These are phyloP conservation scores for Drosophila prolongata DNA, from an alignment of 2,888 invertebrate species.

Conservation along the genomic window DNA sequence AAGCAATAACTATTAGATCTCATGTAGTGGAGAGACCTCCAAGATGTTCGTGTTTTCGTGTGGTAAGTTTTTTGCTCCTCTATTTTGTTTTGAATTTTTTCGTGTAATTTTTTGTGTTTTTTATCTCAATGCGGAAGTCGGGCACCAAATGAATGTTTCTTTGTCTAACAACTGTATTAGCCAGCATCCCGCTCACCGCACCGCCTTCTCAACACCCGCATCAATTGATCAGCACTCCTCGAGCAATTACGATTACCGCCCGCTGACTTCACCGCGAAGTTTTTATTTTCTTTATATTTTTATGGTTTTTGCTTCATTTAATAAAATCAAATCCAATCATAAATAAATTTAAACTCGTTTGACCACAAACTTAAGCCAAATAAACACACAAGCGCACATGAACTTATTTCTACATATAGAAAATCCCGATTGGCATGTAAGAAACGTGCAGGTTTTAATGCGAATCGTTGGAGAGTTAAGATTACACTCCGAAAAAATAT, in stretches of 20 bases:
- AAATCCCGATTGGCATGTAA: conserved; percentile 71
- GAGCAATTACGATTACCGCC: conserved; percentile 73
- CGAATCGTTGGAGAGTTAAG: conserved; percentile 39
- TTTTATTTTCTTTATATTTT: conserved; percentile 13
- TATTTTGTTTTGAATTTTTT: conserved; percentile 5
- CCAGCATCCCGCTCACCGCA: conserved; percentile 13
- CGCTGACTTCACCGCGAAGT: conserved; percentile 66
- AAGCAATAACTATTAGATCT: conserved; percentile 7
- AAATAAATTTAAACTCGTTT: conserved; percentile 77
- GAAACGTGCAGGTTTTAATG: conserved; percentile 69
- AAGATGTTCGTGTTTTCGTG: conserved; percentile 48
- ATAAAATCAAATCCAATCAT: conserved; percentile 80
- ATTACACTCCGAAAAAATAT: not conserved
- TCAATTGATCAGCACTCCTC: conserved; percentile 40
- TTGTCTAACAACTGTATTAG: conserved; percentile 77
- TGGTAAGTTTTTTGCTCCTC: conserved; percentile 20
- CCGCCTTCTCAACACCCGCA: conserved; percentile 21
- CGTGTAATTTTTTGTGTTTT: conserved; percentile 14
- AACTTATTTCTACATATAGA: conserved; percentile 51
- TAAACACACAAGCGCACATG: conserved; percentile 18
- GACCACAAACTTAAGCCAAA: conserved; percentile 61
- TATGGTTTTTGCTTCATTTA: conserved; percentile 54
- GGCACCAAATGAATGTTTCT: conserved; percentile 46
- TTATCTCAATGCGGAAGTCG: conserved; percentile 61
- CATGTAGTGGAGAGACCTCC: conserved; percentile 29